These are phyloP conservation scores for Mythimna albipuncta DNA, from an alignment of 2,888 invertebrate genomes.

Conservation along the genomic window DNA sequence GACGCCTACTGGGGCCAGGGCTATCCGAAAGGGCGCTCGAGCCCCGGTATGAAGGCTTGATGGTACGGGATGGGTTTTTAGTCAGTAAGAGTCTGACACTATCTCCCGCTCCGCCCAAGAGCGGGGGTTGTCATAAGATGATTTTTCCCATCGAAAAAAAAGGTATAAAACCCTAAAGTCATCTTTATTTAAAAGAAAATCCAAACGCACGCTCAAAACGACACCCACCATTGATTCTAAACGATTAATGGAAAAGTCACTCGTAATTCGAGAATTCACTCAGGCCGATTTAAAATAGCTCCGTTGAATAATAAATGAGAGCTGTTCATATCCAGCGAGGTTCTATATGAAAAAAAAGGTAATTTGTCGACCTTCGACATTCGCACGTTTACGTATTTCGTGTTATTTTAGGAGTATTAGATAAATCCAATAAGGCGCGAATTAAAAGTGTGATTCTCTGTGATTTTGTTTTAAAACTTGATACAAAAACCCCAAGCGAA, in stretches of 20 bases:
- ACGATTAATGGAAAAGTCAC: constrained; percentile 48
- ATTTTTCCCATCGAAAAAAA: too few relatives aligned
- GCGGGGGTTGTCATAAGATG: too few relatives aligned
- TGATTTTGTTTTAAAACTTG: neutral
- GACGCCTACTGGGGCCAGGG: too few relatives aligned
- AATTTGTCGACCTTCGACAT: constrained; percentile 53
- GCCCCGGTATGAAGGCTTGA: too few relatives aligned
- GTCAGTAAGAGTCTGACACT: too few relatives aligned
- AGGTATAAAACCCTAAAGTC: too few relatives aligned
- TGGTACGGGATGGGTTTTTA: too few relatives aligned
- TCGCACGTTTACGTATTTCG: constrained; percentile 8
- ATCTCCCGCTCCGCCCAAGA: too few relatives aligned
- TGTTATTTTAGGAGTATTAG: constrained; percentile 2
- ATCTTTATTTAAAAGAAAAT: neutral
- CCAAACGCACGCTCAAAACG: neutral
- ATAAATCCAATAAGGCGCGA: neutral
- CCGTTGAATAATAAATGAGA: constrained; percentile 62
- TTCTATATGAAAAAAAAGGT: constrained; percentile 46
- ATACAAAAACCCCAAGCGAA: too few relatives aligned
- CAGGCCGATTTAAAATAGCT: constrained; percentile 53
- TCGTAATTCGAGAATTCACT: constrained; percentile 49
- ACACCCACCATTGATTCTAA: neutral
- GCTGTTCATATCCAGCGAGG: constrained; percentile 47
- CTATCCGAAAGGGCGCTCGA: too few relatives aligned
- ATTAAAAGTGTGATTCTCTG: neutral